These are phyloP conservation scores for Aplidium turbinatum DNA, from an alignment of 23 tunicate species.

Conservation along the genomic window DNA sequence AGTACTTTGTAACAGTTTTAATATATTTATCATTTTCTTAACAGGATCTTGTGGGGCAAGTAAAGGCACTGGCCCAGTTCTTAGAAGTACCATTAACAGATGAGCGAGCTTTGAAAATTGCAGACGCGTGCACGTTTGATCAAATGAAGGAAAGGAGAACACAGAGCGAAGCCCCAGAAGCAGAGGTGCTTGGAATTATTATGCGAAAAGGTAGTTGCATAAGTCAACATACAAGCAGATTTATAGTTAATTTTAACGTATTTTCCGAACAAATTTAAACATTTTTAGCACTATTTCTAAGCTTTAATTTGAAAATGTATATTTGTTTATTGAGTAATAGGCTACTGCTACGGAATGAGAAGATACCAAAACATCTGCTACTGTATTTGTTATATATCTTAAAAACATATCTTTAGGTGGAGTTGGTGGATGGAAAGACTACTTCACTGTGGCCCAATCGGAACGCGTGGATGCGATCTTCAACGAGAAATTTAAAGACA, in stretches of 20 bases:
- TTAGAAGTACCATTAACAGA: constrained; percentile 12
- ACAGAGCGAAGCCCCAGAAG: neutral
- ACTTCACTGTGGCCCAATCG: constrained; percentile 34
- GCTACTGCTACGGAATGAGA: too few species aligned
- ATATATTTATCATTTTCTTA: too few species aligned
- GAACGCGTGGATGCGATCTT: constrained; percentile 31
- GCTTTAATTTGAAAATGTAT: too few species aligned
- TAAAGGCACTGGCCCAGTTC: constrained; percentile 11
- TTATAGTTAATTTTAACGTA: too few species aligned
- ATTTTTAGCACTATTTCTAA: too few species aligned
- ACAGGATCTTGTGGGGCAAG: constrained; percentile 9
- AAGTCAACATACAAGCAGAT: too few species aligned
- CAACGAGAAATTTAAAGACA: constrained; percentile 21
- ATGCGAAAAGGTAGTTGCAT: constrained; percentile 31
- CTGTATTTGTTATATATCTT: too few species aligned
- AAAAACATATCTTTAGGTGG: too few species aligned
- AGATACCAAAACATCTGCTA: too few species aligned
- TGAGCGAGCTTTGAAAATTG: neutral
- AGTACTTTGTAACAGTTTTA: too few species aligned
- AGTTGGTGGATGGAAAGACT: constrained; percentile 47
- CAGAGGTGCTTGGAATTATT: neutral
- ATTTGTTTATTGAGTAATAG: too few species aligned
- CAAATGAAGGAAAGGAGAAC: neutral
- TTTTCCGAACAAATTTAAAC: too few species aligned
- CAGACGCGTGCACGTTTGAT: constrained; percentile 15